phyloP scores from a whole-genome alignment of 2,113 vertebrate genomes.

The Jaculus jaculus region DNA sequence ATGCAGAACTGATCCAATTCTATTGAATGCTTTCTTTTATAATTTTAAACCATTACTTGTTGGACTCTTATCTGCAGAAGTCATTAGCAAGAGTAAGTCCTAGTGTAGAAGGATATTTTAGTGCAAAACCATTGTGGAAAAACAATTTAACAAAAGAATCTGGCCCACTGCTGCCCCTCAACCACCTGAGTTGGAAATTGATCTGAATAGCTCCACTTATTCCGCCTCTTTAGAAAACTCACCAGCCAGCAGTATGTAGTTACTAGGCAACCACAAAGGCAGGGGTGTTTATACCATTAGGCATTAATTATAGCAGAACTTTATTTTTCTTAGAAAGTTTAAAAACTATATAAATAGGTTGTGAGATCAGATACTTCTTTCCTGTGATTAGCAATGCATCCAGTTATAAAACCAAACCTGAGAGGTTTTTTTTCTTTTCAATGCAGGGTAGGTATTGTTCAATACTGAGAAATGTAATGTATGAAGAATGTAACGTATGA shows the following conservation, averaged over 20 bases:
- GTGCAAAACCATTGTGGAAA: conserved; percentile 72
- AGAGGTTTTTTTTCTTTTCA: conserved; percentile 1
- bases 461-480: conserved; percentile 5
- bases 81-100: conserved; percentile 53
- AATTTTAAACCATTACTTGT: background rate
- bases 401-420: conserved; percentile 42
- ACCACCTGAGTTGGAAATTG: conserved; percentile 50
- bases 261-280: conserved; percentile 84
- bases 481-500: conserved; percentile 21
- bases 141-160: conserved; percentile 67
- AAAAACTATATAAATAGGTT: conserved; percentile 80
- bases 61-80: conserved; percentile 52
- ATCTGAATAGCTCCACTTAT: conserved; percentile 70
- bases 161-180: conserved; percentile 63
- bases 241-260: conserved; percentile 76
- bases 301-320: conserved; percentile 84
- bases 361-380: conserved; percentile 59
- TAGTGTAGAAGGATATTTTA: conserved; percentile 55
- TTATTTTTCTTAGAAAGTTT: conserved; percentile 80
- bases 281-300: conserved; percentile 82
- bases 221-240: conserved; percentile 70
- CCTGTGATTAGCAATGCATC: conserved; percentile 58
- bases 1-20: conserved; percentile 6
- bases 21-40: conserved; percentile 50
- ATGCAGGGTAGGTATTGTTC: background rate